Conservation (phyloP, 1,140 invertebrate species). For the Sminthurides bifidus region DNA sequence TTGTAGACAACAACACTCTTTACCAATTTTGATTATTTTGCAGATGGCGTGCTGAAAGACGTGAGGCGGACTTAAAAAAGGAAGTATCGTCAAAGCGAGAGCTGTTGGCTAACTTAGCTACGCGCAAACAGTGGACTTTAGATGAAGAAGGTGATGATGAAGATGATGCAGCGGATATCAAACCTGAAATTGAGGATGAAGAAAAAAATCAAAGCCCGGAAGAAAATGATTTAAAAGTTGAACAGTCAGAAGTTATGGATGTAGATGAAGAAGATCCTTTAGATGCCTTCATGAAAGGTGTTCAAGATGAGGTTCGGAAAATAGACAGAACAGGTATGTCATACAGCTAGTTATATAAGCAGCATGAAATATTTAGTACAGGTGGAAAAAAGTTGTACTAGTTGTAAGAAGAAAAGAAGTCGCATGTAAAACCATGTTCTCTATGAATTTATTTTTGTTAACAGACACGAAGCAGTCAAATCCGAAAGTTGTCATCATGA, state of each 20-base stretch:
- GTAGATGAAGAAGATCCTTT: slow-evolving; percentile 81
- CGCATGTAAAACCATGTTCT: too few species aligned
- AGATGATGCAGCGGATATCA: slow-evolving; percentile 36
- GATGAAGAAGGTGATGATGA: slow-evolving; percentile 75
- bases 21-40: slow-evolving; percentile 1
- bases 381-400: background rate
- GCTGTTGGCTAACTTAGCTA: slow-evolving; percentile 20
- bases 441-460: background rate
- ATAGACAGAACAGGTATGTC: slow-evolving; percentile 46
- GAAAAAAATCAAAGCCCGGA: slow-evolving; percentile 34
- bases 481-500: slow-evolving; percentile 53
- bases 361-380: slow-evolving; percentile 15
- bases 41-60: slow-evolving; percentile 29
- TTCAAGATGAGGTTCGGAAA: slow-evolving; percentile 80
- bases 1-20: background rate
- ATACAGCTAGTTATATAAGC: slow-evolving; percentile 15
- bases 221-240: slow-evolving; percentile 37
- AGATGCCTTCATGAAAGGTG: slow-evolving; percentile 87
- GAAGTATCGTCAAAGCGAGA: slow-evolving; percentile 27
- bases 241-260: slow-evolving; percentile 35
- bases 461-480: slow-evolving; percentile 2
- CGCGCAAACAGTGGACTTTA: slow-evolving; percentile 80
- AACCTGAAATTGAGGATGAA: slow-evolving; percentile 34
- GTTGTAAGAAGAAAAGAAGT: slow-evolving; percentile 22
- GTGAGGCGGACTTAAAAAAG: slow-evolving; percentile 28